These are phyloP conservation scores for Oppia nitens DNA, from an alignment of 1,140 invertebrate species.

Conservation along the genomic window DNA sequence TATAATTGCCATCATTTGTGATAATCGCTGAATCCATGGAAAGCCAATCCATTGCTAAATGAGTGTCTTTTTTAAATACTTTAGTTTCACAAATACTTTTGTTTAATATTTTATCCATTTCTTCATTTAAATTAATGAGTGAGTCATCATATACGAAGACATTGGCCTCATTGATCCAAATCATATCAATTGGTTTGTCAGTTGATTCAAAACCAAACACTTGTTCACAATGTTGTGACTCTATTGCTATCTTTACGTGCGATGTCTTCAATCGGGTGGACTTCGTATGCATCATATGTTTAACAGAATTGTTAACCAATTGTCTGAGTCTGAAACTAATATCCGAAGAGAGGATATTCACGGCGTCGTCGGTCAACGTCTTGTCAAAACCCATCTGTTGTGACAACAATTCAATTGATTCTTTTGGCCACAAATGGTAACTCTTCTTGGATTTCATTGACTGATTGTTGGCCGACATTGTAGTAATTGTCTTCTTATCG, in stretches of 20 bases:
- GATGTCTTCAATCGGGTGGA: constrained; percentile 2
- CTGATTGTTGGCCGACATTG: too few relatives aligned
- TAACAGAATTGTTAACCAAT: constrained; percentile 7
- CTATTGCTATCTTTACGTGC: constrained; percentile 13
- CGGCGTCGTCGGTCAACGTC: constrained; percentile 26
- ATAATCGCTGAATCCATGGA: background rate
- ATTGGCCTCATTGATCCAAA: background rate
- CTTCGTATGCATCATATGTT: constrained; percentile 14
- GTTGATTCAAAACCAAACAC: constrained; percentile 7
- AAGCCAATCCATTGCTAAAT: background rate
- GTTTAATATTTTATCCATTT: background rate
- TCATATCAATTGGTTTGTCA: background rate
- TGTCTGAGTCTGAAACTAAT: constrained; percentile 21
- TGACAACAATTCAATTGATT: constrained; percentile 26
- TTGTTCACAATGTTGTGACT: constrained; percentile 10
- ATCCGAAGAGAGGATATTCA: constrained; percentile 27
- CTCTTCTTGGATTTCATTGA: too few relatives aligned
- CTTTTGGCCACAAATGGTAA: too few relatives aligned
- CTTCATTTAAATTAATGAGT: background rate
- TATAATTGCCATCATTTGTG: background rate
- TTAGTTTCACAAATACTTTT: background rate
- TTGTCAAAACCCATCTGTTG: constrained; percentile 23
- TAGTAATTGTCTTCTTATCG: too few relatives aligned
- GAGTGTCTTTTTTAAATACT: background rate
- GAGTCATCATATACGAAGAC: background rate